Percentiles rank a stretch among this genome's conserved stretches.
Evolutionary conservation across 2,797 vertebrate species (phyloP).

Genomic region (Chromobotia macracanthus): DNA sequence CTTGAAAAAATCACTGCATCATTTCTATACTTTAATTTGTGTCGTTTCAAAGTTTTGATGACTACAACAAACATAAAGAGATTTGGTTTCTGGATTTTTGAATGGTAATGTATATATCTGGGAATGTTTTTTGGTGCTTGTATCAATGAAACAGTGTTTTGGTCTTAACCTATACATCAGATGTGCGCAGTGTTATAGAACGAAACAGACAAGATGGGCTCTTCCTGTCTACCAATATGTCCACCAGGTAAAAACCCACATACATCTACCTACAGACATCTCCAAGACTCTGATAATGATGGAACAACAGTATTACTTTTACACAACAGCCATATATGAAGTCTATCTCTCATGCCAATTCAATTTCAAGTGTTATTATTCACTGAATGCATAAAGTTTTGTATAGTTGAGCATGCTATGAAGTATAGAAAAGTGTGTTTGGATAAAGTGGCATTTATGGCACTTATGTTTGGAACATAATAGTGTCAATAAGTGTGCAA

Average conservation of each 20-base stretch:
- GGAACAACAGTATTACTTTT: neutral
- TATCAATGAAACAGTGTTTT: neutral
- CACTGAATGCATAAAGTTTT: neutral
- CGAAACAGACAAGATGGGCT: constrained; percentile 79
- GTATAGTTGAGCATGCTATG: neutral
- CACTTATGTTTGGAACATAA: constrained; percentile 35
- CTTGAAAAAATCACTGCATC: too few relatives aligned
- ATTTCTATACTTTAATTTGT: too few relatives aligned
- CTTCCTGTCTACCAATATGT: constrained; percentile 82
- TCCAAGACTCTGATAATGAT: neutral
- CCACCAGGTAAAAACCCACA: constrained; percentile 82
- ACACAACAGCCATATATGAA: neutral
- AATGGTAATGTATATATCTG: too few relatives aligned
- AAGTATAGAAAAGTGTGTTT: constrained; percentile 33
- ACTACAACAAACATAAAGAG: too few relatives aligned
- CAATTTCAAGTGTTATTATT: constrained; percentile 18
- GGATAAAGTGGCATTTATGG: constrained; percentile 17
- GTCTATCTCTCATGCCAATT: constrained; percentile 7
- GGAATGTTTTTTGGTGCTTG: too few relatives aligned
- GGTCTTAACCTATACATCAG: constrained; percentile 70
- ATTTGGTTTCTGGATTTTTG: too few relatives aligned
- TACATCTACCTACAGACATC: neutral
- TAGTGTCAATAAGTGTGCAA: constrained; percentile 23
- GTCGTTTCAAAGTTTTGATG: too few relatives aligned
- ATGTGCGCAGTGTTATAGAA: constrained; percentile 83